phyloP scores from a whole-genome alignment of 2,888 invertebrate species.

The Sycophila texana region DNA sequence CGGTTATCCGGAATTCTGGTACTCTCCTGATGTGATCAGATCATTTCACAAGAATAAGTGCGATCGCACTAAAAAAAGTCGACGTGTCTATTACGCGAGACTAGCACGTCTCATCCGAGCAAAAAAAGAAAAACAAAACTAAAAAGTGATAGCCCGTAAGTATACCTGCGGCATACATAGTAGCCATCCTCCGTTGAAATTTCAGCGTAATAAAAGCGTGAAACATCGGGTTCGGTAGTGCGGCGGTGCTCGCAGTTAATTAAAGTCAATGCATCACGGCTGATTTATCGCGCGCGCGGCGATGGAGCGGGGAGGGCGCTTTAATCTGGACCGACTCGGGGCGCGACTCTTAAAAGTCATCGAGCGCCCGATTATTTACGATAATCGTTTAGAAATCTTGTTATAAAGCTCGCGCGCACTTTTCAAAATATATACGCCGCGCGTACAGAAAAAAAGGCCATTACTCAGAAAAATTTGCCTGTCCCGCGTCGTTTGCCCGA shows the following conservation, averaged over 20 bases:
- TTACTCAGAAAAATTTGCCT: constrained; percentile 35
- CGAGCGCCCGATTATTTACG: constrained; percentile 55
- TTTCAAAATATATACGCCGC: constrained; percentile 35
- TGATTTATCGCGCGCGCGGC: constrained; percentile 53
- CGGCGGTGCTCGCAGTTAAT: constrained; percentile 47
- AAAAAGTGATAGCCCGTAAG: background rate
- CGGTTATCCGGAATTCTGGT: too few species aligned
- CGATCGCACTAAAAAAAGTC: too few species aligned
- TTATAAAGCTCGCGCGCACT: constrained; percentile 32
- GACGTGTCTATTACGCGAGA: too few species aligned
- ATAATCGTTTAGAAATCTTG: constrained; percentile 56
- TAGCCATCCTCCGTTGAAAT: constrained; percentile 44
- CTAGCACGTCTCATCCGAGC: background rate
- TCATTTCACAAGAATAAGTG: too few species aligned
- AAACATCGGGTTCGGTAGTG: background rate
- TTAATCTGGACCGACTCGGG: constrained; percentile 44
- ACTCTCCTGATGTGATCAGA: too few species aligned
- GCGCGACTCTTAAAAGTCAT: constrained; percentile 42
- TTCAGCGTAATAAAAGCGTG: constrained; percentile 44
- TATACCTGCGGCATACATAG: background rate
- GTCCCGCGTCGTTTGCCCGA: constrained; percentile 1
- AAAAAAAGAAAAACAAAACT: background rate
- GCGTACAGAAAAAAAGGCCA: constrained; percentile 27
- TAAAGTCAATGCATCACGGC: constrained; percentile 56
- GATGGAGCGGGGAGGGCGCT: background rate